A percentile compares a stretch with the other conserved stretches of the same genome.
Conservation (phyloP, 2,888 invertebrate genomes). For the Nomada flava region DNA sequence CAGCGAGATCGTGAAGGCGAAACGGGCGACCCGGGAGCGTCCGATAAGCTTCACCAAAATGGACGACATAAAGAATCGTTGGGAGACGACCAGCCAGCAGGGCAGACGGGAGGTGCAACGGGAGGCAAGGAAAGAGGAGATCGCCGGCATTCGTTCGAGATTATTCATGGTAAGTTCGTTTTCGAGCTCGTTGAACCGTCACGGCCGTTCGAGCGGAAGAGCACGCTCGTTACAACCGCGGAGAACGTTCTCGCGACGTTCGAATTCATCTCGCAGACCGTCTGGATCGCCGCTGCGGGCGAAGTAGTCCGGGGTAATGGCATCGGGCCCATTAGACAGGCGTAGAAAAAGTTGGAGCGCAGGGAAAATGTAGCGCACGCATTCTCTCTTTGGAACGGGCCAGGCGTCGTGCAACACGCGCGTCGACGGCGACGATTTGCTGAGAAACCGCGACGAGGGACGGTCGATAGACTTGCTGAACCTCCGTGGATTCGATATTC, state of each 20-base stretch:
- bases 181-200: not conserved
- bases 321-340: conserved; percentile 45
- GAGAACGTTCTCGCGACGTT: not conserved
- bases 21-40: conserved; percentile 88
- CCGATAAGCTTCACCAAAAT: conserved; percentile 93
- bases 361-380: conserved; percentile 50
- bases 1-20: conserved; percentile 87
- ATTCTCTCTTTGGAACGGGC: conserved; percentile 28
- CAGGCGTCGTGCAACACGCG: conserved; percentile 6
- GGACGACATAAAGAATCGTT: conserved; percentile 93
- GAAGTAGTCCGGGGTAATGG: conserved; percentile 51
- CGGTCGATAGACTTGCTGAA: not conserved
- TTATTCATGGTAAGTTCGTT: conserved; percentile 89
- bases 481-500: not conserved
- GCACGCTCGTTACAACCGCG: not conserved
- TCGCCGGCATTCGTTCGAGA: conserved; percentile 93
- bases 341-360: conserved; percentile 42
- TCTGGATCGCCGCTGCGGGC: not conserved
- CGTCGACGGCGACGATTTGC: conserved; percentile 16
- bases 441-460: no score
- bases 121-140: conserved; percentile 94
- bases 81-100: conserved; percentile 86
- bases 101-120: conserved; percentile 87
- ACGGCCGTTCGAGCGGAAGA: not conserved
- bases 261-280: conserved; percentile 18